Evolutionary conservation across 2,113 vertebrate species (phyloP).

Genomic region (Ictidomys tridecemlineatus): DNA sequence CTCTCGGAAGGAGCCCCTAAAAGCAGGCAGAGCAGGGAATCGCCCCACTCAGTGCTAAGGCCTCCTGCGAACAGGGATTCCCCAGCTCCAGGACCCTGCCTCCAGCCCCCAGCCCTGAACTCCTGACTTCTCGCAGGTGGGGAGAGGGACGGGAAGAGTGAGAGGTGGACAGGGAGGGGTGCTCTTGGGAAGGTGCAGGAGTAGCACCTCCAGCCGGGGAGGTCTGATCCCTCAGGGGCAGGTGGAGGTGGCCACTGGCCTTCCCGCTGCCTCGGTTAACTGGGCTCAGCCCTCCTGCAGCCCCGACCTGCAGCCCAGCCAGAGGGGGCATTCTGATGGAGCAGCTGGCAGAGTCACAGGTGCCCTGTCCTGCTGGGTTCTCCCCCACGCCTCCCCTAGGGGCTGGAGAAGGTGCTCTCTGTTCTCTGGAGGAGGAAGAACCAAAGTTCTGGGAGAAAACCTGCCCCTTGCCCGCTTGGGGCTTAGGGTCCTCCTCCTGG

Average conservation of each 20-base stretch:
- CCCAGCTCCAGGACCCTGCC: background rate
- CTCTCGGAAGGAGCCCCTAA: background rate
- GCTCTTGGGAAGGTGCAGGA: rapidly evolving
- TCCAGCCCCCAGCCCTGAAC: background rate
- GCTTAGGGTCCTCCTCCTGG: background rate
- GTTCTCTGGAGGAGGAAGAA: background rate
- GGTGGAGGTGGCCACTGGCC: background rate
- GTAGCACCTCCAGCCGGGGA: rapidly evolving
- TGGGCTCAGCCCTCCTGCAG: no score
- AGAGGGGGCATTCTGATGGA: background rate
- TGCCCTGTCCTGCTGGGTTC: background rate
- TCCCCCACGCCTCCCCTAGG: background rate
- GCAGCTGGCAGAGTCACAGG: background rate
- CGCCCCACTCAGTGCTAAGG: background rate
- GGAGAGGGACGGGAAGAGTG: background rate
- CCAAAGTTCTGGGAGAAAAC: background rate
- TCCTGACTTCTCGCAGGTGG: background rate
- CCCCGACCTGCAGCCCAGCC: no score
- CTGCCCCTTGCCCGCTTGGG: no score
- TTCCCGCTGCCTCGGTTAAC: no score
- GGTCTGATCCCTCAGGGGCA: background rate
- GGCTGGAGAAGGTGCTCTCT: background rate
- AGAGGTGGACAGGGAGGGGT: background rate
- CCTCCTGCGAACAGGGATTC: background rate
- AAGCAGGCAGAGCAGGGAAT: background rate